Base-by-base conservation (phyloP, 2,888 invertebrate species). In the Salticus scenicus region DNA sequence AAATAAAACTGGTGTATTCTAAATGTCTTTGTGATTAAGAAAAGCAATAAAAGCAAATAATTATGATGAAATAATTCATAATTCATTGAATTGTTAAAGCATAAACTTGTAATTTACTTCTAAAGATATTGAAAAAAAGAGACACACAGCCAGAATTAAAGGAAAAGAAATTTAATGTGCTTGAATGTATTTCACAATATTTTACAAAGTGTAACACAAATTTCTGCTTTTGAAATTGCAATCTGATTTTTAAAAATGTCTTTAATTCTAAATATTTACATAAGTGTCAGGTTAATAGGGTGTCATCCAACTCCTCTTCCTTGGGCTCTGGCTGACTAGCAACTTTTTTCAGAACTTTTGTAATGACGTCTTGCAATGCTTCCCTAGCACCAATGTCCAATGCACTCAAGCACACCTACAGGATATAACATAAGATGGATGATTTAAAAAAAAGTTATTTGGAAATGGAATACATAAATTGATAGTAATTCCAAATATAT, bases 271-370 rank as follows among this genome's bases (percentile, higher is more conserved):
- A 72, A 57, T 31, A 7, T n/a, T 51, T 47, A 2, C 41, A 77
- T 31, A 14, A 27, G 31, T 75, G 88, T 96, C 94, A 96, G 91
- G 95, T 95, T 92, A 96, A 93, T 91, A 98, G 92, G 79, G 98
- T 98, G 91, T 96, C 96, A 91, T 98, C 98, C 88, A 98, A 93
- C 91, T 98, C 96, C 90, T 97, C 97, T 91, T 97, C 96, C 91
- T 96, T 96, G 88, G 95, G 95, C 91, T 96, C 95, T 24, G 95
- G 93, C 90, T 95, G 95, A 47, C 94, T 93, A 85, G 94, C 92
- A 20, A 94, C 93, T 92, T 97, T 97, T 87, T 95, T 94, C 90
- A 97, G 92, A 87, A 96, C 96, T 92, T 97, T 97, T 90, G 94
- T 94, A 89, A 97, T 95, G 86, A 97, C 97, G 91, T 98, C 98